Evolutionary conservation across 2,888 invertebrate species (phyloP).

Genomic region (Eristalis intricaria): DNA sequence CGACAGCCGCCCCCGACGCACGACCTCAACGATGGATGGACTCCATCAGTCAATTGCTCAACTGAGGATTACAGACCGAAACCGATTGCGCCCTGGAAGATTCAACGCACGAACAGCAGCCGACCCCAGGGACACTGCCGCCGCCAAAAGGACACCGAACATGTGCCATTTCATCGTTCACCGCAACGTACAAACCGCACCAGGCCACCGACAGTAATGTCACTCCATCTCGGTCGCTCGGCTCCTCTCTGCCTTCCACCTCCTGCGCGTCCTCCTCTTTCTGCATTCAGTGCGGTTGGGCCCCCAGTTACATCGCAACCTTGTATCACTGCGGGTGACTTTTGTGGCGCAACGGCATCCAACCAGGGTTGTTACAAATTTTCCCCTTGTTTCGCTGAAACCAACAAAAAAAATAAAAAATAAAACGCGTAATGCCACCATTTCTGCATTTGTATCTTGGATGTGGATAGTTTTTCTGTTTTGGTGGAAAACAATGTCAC

Average conservation of each 20-base stretch:
- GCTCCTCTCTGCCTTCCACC: neutral
- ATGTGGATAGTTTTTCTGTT: neutral
- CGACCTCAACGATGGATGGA: neutral
- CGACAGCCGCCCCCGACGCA: too few relatives aligned
- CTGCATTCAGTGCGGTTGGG: neutral
- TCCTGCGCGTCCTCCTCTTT: neutral
- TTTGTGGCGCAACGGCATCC: neutral
- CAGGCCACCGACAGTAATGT: neutral
- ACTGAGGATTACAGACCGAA: neutral
- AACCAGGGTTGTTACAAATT: conserved; percentile 1
- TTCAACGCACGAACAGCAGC: too few relatives aligned
- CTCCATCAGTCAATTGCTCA: neutral
- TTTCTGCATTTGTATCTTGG: too few relatives aligned
- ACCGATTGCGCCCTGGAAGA: neutral
- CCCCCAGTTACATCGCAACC: neutral
- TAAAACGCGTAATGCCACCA: too few relatives aligned
- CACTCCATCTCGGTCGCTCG: neutral
- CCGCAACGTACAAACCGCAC: neutral
- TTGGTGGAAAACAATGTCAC: neutral
- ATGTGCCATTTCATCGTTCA: neutral
- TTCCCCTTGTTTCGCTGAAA: neutral
- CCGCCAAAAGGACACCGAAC: neutral
- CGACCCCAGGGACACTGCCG: neutral
- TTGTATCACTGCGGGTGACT: conserved; percentile 14
- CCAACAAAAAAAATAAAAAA: neutral